These are phyloP conservation scores for Drosophila navojoa DNA, from an alignment of 1,140 invertebrate genomes.

Conservation along the genomic window DNA sequence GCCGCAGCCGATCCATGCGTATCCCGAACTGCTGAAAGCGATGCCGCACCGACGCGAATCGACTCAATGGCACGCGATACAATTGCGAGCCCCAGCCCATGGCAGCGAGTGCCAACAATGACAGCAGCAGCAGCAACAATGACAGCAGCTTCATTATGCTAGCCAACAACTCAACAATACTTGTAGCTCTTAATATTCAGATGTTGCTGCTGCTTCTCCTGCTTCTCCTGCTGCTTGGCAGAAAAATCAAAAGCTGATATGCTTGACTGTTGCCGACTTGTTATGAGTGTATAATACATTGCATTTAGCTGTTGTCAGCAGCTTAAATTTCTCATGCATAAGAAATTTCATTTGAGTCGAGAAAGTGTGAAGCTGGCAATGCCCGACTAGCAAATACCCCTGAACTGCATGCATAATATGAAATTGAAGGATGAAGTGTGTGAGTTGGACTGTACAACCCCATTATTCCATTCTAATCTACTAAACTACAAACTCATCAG, in stretches of 20 bases:
- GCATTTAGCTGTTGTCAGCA: constrained; percentile 34
- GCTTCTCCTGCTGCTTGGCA: constrained; percentile 15
- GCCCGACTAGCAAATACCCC: no score
- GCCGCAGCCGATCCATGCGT: constrained; percentile 62
- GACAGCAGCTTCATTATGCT: constrained; percentile 44
- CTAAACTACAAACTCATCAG: no score
- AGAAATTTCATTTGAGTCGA: constrained; percentile 30
- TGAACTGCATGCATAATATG: no score
- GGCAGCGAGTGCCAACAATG: neutral
- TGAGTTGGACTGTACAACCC: no score
- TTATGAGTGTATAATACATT: constrained; percentile 33
- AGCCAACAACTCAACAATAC: constrained; percentile 16
- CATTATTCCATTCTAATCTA: no score
- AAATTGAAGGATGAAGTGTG: no score
- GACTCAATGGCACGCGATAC: constrained; percentile 53
- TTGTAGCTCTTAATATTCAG: constrained; percentile 3
- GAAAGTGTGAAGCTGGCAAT: no score
- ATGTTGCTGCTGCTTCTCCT: neutral
- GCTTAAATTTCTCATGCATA: constrained; percentile 25
- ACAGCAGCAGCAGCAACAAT: constrained; percentile 19
- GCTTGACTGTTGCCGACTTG: constrained; percentile 23
- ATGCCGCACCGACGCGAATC: constrained; percentile 62
- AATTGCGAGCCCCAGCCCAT: constrained; percentile 7
- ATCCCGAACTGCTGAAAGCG: constrained; percentile 69
- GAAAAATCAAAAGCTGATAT: constrained; percentile 41